Percentiles rank a stretch among this genome's conserved stretches.
These are phyloP conservation scores for Acrossocheilus wenchowensis DNA, from an alignment of 2,797 vertebrate genomes.

Conservation along the genomic window DNA sequence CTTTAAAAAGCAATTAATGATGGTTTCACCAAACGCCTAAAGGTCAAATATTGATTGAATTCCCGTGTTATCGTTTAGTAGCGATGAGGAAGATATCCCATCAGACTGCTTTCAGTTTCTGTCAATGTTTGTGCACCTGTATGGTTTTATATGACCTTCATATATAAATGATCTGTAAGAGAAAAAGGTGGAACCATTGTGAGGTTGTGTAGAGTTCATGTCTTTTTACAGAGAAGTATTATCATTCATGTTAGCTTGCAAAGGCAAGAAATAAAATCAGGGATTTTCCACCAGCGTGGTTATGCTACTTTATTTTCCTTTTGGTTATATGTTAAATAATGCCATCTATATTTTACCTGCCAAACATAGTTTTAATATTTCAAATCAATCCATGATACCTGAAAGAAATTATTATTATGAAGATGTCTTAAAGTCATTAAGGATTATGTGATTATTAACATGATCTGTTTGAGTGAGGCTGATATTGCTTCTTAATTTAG, in stretches of 20 bases:
- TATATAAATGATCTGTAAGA: slow-evolving; percentile 7
- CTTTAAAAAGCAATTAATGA: slow-evolving; percentile 42
- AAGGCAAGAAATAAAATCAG: slow-evolving; percentile 5
- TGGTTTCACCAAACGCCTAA: slow-evolving; percentile 31
- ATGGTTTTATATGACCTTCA: slow-evolving; percentile 22
- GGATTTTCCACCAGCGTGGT: neutral
- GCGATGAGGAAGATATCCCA: slow-evolving; percentile 1
- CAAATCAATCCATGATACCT: neutral
- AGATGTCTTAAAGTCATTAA: slow-evolving; percentile 44
- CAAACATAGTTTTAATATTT: neutral
- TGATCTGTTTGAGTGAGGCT: slow-evolving; percentile 50
- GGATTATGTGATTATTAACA: slow-evolving; percentile 50
- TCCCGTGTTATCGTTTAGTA: slow-evolving; percentile 5
- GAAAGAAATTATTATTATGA: slow-evolving; percentile 38
- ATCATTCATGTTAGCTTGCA: slow-evolving; percentile 17
- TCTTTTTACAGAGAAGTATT: neutral
- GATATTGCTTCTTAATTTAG: slow-evolving; percentile 49
- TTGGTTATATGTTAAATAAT: neutral
- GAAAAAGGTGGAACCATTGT: neutral
- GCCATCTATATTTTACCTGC: neutral
- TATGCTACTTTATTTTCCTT: neutral
- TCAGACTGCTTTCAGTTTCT: slow-evolving; percentile 15
- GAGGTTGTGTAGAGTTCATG: slow-evolving; percentile 4
- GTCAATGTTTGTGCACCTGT: neutral
- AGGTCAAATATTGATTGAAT: slow-evolving; percentile 45